A percentile compares a stretch with the other conserved stretches of the same genome.
These are phyloP conservation scores for Nettapus auritus DNA, from an alignment of 2,113 vertebrate genomes.

Conservation along the genomic window DNA sequence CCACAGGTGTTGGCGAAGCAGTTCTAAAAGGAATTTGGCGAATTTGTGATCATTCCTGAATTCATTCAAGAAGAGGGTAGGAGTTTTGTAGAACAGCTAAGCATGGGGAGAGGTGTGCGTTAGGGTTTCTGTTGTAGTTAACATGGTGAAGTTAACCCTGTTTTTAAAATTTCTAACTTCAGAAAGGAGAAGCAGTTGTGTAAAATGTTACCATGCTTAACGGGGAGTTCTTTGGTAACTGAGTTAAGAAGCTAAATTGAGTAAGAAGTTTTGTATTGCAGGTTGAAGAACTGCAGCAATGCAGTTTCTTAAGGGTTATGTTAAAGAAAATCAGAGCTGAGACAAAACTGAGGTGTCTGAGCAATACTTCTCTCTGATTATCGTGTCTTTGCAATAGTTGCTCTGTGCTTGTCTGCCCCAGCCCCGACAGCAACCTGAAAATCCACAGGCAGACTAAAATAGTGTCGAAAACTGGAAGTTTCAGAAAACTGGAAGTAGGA, in stretches of 20 bases:
- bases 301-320: neutral
- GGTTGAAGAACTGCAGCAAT: neutral
- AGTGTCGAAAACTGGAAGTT: neutral
- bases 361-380: neutral
- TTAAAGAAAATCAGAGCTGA: neutral
- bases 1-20: neutral
- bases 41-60: neutral
- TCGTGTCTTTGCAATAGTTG: neutral
- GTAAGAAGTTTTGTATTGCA: neutral
- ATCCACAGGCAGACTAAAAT: neutral
- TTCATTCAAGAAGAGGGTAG: neutral
- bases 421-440: neutral
- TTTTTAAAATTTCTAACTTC: neutral
- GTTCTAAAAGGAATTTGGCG: neutral
- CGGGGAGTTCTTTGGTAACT: neutral
- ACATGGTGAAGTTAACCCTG: neutral
- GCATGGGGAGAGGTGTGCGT: neutral
- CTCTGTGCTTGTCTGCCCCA: neutral
- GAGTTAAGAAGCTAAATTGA: neutral
- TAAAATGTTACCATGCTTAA: neutral
- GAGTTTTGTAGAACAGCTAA: neutral
- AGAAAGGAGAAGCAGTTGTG: neutral
- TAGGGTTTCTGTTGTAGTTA: neutral
- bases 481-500: neutral
- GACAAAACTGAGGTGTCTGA: neutral